Conservation (phyloP, 2,113 vertebrate species). For the Jacana jacana region DNA sequence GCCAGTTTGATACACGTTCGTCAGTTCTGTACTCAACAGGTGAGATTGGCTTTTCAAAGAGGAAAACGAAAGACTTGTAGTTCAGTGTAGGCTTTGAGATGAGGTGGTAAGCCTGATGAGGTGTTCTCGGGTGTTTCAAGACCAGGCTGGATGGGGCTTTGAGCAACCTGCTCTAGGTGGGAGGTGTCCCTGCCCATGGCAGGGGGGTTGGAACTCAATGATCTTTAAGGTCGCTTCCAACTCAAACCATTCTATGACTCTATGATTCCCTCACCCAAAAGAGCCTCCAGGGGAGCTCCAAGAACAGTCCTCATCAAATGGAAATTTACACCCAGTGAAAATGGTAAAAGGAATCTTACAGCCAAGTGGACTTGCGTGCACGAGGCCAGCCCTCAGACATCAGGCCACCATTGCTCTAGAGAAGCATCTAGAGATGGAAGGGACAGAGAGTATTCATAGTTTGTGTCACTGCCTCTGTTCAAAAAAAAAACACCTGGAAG, state of each 20-base stretch:
- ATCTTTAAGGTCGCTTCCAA: too few relatives aligned
- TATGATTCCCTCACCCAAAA: not conserved
- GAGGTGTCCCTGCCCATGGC: too few relatives aligned
- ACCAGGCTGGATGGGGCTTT: too few relatives aligned
- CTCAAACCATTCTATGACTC: too few relatives aligned
- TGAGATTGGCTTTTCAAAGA: not conserved
- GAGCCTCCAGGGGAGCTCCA: not conserved
- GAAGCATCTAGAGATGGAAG: not conserved
- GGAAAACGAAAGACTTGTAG: not conserved
- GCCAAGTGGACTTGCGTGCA: not conserved
- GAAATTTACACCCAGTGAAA: not conserved
- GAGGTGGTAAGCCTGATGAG: not conserved
- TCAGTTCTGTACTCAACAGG: not conserved
- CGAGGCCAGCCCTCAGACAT: not conserved
- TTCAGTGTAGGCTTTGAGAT: not conserved
- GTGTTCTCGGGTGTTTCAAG: not conserved
- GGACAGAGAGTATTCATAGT: not conserved
- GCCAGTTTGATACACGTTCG: not conserved
- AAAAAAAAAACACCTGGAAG: not conserved
- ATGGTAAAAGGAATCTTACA: not conserved
- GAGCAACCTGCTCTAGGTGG: too few relatives aligned
- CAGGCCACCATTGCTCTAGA: not conserved
- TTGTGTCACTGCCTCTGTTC: not conserved
- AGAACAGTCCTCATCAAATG: not conserved
- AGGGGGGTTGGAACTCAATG: too few relatives aligned